Evolutionary conservation across 53 echinoderm and acorn worm species (phyloP).

Genomic region (Luidia sarsii): DNA sequence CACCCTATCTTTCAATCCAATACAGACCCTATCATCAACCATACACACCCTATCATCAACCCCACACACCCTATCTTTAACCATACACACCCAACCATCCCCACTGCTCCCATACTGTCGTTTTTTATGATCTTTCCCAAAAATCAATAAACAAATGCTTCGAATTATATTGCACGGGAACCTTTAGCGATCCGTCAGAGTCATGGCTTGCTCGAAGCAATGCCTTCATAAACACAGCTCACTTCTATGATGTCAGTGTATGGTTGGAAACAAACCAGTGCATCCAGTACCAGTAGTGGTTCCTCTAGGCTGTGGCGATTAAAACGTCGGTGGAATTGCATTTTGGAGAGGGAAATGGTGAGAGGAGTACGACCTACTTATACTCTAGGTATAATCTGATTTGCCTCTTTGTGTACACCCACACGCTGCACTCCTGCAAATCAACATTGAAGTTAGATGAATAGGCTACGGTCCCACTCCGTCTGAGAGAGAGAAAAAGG

Average conservation of each 20-base stretch:
- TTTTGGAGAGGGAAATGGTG: background rate
- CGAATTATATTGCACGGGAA: constrained; percentile 10
- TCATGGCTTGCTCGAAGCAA: constrained; percentile 19
- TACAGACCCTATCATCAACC: too few relatives aligned
- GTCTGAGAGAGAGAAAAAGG: too few relatives aligned
- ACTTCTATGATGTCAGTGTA: too few relatives aligned
- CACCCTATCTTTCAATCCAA: too few relatives aligned
- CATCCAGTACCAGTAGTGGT: too few relatives aligned
- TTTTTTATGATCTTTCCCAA: constrained; percentile 31
- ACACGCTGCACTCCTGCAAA: constrained; percentile 27
- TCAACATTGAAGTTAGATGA: background rate
- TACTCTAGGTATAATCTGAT: constrained; percentile 19
- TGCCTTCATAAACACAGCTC: too few relatives aligned
- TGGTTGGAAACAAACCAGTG: too few relatives aligned
- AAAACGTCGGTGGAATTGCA: constrained; percentile 17
- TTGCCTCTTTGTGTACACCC: constrained; percentile 11
- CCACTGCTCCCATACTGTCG: too few relatives aligned
- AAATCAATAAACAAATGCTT: constrained; percentile 38
- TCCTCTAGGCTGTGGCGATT: constrained; percentile 25
- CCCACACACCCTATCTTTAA: too few relatives aligned
- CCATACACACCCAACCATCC: too few relatives aligned
- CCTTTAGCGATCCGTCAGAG: constrained; percentile 10
- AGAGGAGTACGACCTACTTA: constrained; percentile 27
- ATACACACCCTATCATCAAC: too few relatives aligned
- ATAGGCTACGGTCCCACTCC: background rate